Evolutionary conservation across 2,797 vertebrate genomes (phyloP).

Genomic region (Spinibarbus caldwelli): DNA sequence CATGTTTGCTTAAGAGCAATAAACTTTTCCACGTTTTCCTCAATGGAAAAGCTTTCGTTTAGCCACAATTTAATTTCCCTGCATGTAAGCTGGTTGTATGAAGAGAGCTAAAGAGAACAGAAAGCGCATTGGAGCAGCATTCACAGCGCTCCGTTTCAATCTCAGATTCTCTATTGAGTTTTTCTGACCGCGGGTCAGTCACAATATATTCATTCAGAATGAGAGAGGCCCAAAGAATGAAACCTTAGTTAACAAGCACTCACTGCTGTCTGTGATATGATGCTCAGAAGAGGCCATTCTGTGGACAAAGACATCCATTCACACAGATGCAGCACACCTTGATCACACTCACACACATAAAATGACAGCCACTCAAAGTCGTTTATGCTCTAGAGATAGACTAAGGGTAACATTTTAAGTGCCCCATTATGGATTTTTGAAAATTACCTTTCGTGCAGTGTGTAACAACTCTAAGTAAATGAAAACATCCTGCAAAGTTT

Average conservation of each 20-base stretch:
- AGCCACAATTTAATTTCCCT: conserved; percentile 18
- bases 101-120: conserved; percentile 34
- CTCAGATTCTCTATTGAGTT: conserved; percentile 35
- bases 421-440: too few species aligned
- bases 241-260: conserved; percentile 29
- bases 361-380: not conserved
- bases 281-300: conserved; percentile 24
- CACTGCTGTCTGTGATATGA: conserved; percentile 44
- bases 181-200: conserved; percentile 35
- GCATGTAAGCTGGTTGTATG: conserved; percentile 11
- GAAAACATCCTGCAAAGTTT: too few species aligned
- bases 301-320: conserved; percentile 29
- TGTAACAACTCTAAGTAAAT: too few species aligned
- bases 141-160: conserved; percentile 21
- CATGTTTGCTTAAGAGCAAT: conserved; percentile 34
- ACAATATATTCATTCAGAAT: conserved; percentile 46
- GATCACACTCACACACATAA: conserved; percentile 15
- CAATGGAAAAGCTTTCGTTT: conserved; percentile 17
- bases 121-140: conserved; percentile 12
- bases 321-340: conserved; percentile 34
- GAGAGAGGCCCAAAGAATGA: conserved; percentile 11
- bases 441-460: too few species aligned
- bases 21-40: conserved; percentile 32
- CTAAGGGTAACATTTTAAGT: too few species aligned
- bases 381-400: not conserved